Evolutionary conservation across 2,113 vertebrate genomes (phyloP), one percentile per base, ranked within the genome.

Genomic region (Pseudopipra pipra): DNA sequence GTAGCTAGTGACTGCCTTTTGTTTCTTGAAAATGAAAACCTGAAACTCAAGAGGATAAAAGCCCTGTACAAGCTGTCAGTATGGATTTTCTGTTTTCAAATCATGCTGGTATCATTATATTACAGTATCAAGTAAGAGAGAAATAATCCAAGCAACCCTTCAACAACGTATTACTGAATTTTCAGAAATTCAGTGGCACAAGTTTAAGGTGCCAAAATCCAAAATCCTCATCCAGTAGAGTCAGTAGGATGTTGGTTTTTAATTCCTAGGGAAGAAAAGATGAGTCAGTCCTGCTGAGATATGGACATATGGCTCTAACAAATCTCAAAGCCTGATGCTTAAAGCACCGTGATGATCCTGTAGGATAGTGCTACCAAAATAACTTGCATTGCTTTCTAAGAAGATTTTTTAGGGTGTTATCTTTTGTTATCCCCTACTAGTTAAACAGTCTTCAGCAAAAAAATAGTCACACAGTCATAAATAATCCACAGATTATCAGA

Each of bases 281-380:
- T 95, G 87, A 95, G 63, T 96, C 92, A 96, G 39, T 86, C 79
- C 83, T 89, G 73, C 88, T 96, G 92, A 92, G 92, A 92, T 61
- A 85, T 5, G 80, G 94, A 92, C 95, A 96, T 93, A 92, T 82
- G 93, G 85, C 83, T 92, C 70, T 72, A 92, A 80, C 33, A 87
- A 95, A 92, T 73, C 85, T 65, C 46, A 80, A 92, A 92, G 72
- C 33, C 39, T 63, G 62, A 80, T 78, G 72, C 71, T 94, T 83
- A 61, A 91, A 96, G 68, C 72, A 90, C 33, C 72, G 28, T 70
- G 37, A 79, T 62, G 75, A 77, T 92, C 51, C 73, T 85, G 44
- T 37, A 75, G 89, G 68, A 90, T 9, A 83, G n/a, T 58, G 63
- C 84, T 37, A 77, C 51, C 61, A 90, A 56, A 90, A 94, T 78